These are phyloP conservation scores for Cephonodes hylas DNA, from an alignment of 2,888 invertebrate species.

Conservation along the genomic window DNA sequence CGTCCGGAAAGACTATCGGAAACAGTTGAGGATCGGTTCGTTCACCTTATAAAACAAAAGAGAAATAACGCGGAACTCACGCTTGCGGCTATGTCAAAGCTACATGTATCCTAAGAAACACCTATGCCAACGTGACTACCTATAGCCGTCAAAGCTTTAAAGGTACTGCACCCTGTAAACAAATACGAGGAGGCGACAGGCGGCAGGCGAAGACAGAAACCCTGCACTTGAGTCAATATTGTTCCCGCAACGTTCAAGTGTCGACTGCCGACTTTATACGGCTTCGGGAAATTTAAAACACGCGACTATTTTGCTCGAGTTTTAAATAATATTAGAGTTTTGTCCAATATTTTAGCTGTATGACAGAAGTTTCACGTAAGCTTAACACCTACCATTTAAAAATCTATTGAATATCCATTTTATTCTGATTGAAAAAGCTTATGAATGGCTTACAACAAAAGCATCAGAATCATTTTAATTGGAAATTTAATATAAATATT, in stretches of 20 bases:
- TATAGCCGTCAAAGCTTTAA: constrained; percentile 32
- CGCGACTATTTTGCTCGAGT: constrained; percentile 10
- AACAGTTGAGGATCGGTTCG: neutral
- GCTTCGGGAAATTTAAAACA: constrained; percentile 62
- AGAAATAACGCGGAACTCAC: neutral
- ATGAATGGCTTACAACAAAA: neutral
- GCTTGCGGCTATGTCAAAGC: neutral
- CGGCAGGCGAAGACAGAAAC: constrained; percentile 35
- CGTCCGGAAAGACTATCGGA: too few relatives aligned
- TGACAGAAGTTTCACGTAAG: too few relatives aligned
- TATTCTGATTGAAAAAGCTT: neutral
- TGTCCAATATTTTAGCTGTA: neutral
- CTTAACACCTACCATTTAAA: neutral
- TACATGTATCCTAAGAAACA: neutral
- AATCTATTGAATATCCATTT: neutral
- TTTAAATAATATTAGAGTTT: neutral
- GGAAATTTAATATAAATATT: neutral
- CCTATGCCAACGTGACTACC: constrained; percentile 34
- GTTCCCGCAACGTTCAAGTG: constrained; percentile 44
- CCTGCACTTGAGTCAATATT: constrained; percentile 72
- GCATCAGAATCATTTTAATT: neutral
- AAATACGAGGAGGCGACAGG: constrained; percentile 17
- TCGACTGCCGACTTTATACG: constrained; percentile 46
- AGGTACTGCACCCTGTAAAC: constrained; percentile 21
- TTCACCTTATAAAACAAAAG: neutral